Conservation (phyloP, 2,888 invertebrate species). For the Tetranychus piercei region DNA sequence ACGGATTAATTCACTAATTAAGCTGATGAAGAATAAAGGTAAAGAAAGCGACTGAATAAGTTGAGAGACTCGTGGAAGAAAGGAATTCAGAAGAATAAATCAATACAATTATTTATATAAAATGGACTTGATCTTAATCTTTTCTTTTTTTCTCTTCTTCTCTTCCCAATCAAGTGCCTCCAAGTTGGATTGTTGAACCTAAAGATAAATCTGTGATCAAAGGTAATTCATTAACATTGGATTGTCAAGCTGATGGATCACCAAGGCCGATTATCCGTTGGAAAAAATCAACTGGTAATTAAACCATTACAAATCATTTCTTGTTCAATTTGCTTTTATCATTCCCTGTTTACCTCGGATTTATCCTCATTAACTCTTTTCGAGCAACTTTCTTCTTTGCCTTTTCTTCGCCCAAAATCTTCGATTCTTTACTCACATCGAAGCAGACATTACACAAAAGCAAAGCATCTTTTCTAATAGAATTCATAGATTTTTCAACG, state of each 20-base stretch:
- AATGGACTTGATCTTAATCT: neutral
- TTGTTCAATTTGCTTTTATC: neutral
- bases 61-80: too few relatives aligned
- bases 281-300: conserved; percentile 13
- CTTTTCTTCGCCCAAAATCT: too few relatives aligned
- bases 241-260: conserved; percentile 16
- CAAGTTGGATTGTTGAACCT: conserved; percentile 15
- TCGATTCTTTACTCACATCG: too few relatives aligned
- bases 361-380: neutral
- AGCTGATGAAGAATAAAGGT: neutral
- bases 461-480: too few relatives aligned
- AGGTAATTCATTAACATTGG: conserved; percentile 6
- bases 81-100: neutral
- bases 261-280: conserved; percentile 14
- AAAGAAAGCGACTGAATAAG: neutral
- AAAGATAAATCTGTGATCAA: conserved; percentile 10
- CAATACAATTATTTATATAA: neutral
- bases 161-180: conserved; percentile 26
- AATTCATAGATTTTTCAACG: too few relatives aligned
- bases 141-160: neutral
- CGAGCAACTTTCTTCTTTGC: neutral
- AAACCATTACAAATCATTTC: neutral
- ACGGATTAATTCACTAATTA: neutral
- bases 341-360: neutral
- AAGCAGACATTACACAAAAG: too few relatives aligned